phyloP scores from a whole-genome alignment of 35 echinoderm and acorn worm species.

The Chiridota heheva region DNA sequence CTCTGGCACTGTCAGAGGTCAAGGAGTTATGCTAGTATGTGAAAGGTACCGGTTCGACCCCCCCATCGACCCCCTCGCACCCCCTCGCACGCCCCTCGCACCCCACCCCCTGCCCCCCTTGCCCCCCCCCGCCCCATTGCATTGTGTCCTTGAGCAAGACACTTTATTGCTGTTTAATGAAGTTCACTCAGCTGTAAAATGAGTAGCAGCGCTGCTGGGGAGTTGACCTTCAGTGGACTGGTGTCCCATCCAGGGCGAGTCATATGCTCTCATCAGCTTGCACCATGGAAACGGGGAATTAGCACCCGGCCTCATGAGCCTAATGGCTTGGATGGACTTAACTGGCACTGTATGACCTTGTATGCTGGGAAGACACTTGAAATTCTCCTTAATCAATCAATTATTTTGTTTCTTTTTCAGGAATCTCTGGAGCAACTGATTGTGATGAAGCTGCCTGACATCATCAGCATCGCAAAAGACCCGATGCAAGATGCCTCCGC shows the following conservation, averaged over 20 bases:
- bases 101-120: neutral
- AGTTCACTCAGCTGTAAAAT: too few species aligned
- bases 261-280: too few species aligned
- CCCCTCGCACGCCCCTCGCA: neutral
- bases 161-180: too few species aligned
- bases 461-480: constrained; percentile 82
- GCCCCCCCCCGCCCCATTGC: neutral
- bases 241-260: too few species aligned
- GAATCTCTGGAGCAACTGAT: constrained; percentile 92
- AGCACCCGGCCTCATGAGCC: too few species aligned
- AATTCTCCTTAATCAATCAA: neutral
- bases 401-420: constrained; percentile 33
- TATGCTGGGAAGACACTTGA: neutral
- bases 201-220: too few species aligned
- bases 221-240: too few species aligned
- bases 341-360: neutral
- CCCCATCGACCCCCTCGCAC: neutral
- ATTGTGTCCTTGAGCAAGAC: neutral
- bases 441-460: constrained; percentile 93
- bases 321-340: too few species aligned
- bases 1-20: too few species aligned
- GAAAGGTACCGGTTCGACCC: too few species aligned
- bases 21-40: too few species aligned
- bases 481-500: constrained; percentile 72
- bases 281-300: too few species aligned